Evolutionary conservation across 1,140 invertebrate species (phyloP), one percentile per base, ranked within the genome.

Genomic region (Meloidogyne chitwoodi): DNA sequence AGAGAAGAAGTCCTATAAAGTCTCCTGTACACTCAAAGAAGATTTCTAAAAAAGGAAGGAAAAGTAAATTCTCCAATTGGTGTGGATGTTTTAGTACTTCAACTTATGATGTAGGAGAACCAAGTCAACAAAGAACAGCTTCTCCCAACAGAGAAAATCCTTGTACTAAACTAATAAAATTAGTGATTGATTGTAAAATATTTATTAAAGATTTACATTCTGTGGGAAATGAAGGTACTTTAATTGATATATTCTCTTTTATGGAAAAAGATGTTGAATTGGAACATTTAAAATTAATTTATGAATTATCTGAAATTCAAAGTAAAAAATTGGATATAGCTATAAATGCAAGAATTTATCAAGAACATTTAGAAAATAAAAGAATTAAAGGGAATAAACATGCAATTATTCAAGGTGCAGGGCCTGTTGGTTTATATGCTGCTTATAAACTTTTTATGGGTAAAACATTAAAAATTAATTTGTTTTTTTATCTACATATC

Each of bases 161-260:
- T 8, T 56, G 6, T 6, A 5, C n/a, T 2, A n/a, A 56, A n/a
- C n/a, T 56, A 56, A 56, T 56, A n/a, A n/a, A 73, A 34, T 73
- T 62, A 38, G 26, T 73, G 2, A 65, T 73, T 26, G 22, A 66
- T 0, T 75, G 74, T 38, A 75, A 75, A 68, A 26, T 61, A 34
- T 75, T 70, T 61, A 75, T 75, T 31, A 38, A 66, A 31, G 65
- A 75, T 29, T 56, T 75, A 34, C n/a, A 64, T 61, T 63, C 71
- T 19, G 71, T 63, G 0, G 48, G 48, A 8, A 38, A 16, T 12
- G 41, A 75, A 61, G 64, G 64, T 14, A 48, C 64, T 3, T 75
- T 61, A n/a, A 16, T 75, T 12, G 66, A 75, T 56, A 29, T 75
- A 31, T 44, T 44, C 29, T 27, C 74, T 8, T 75, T 70, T 61